Evolutionary conservation across 1,140 invertebrate genomes (phyloP).

Genomic region (Heliothis subflexa): DNA sequence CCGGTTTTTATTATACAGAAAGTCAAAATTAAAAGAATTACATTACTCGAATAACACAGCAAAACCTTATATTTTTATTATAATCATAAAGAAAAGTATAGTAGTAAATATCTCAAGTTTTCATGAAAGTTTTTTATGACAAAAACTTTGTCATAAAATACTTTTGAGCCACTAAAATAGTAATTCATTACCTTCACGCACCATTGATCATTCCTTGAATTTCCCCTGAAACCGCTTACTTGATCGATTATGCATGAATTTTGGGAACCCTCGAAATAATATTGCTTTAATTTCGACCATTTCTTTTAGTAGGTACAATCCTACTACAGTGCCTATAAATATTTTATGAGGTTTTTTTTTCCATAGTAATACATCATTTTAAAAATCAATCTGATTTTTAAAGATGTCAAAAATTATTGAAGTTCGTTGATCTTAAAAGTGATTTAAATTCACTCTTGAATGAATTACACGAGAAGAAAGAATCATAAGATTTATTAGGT

Average conservation of each 20-base stretch:
- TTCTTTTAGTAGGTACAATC: not conserved
- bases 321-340: constrained; percentile 1
- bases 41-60: no score
- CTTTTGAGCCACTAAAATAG: not conserved
- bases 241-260: constrained; percentile 38
- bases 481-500: no score
- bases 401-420: no score
- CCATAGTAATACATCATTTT: not conserved
- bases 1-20: not conserved
- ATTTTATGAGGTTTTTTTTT: constrained; percentile 2
- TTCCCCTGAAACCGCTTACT: constrained; percentile 18
- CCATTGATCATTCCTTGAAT: constrained; percentile 15
- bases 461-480: no score
- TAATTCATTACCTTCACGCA: constrained; percentile 30
- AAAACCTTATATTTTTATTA: no score
- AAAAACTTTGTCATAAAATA: not conserved
- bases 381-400: no score
- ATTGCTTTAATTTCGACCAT: constrained; percentile 4
- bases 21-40: not conserved
- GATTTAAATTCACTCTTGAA: no score
- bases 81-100: no score
- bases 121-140: not conserved
- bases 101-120: no score
- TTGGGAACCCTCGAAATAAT: constrained; percentile 14
- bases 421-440: no score